Conservation (phyloP, 2,888 invertebrate genomes). For the Brassicogethes aeneus region DNA sequence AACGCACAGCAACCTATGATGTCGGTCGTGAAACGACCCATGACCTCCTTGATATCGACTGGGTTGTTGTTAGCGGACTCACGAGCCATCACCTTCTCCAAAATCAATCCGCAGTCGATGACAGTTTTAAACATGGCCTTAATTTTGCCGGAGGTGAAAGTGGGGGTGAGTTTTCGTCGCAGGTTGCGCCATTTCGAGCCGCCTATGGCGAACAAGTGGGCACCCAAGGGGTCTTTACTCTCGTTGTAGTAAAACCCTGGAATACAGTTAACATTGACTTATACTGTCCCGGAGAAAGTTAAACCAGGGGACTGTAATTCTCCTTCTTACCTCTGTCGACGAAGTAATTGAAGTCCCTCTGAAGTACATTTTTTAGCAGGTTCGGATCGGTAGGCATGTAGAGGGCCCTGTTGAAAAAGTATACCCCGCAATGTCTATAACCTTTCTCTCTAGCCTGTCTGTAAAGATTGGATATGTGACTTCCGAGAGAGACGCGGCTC, state of each 20-base stretch:
- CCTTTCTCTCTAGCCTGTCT: not conserved
- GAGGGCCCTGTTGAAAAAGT: not conserved
- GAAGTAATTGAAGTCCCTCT: not conserved
- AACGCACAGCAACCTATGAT: conserved; percentile 50
- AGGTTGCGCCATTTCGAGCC: conserved; percentile 52
- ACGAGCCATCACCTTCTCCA: conserved; percentile 38
- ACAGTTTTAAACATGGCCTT: conserved; percentile 52
- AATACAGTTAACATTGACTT: too few relatives aligned
- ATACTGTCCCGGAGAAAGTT: too few relatives aligned
- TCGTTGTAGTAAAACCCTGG: not conserved
- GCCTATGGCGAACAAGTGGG: conserved; percentile 46
- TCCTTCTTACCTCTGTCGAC: too few relatives aligned
- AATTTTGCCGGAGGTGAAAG: conserved; percentile 55
- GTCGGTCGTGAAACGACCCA: conserved; percentile 48
- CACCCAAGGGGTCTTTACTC: conserved; percentile 26
- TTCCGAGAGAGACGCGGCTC: not conserved
- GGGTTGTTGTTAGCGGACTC: conserved; percentile 2
- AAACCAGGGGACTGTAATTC: too few relatives aligned
- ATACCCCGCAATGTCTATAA: not conserved
- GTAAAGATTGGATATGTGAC: not conserved
- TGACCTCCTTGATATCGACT: conserved; percentile 36
- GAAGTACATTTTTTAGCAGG: not conserved
- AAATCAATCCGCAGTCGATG: conserved; percentile 44
- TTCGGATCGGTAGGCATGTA: not conserved
- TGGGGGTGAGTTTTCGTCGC: conserved; percentile 51